Conservation (phyloP, 2,888 invertebrate species). For the Empis livida region DNA sequence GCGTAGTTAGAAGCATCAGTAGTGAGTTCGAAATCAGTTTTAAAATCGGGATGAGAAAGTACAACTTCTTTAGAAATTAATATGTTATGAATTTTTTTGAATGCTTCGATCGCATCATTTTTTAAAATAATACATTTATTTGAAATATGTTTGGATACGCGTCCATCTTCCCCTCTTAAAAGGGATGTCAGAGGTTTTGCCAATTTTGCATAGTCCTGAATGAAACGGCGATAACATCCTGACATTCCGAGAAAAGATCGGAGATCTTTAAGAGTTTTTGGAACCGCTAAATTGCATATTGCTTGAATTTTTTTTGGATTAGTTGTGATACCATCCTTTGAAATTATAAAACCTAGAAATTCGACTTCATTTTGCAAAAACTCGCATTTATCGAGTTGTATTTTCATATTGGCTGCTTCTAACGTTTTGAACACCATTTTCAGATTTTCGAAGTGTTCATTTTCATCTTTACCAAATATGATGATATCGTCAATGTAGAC, state of each 20-base stretch:
- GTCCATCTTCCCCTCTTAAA: constrained; percentile 10
- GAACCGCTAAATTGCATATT: constrained; percentile 12
- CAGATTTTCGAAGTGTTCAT: constrained; percentile 6
- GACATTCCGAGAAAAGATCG: constrained; percentile 12
- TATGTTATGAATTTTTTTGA: constrained; percentile 3
- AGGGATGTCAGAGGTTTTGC: constrained; percentile 13
- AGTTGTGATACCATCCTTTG: constrained; percentile 17
- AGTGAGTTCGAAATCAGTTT: constrained; percentile 4
- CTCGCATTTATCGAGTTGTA: no score
- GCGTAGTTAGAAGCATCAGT: constrained; percentile 6
- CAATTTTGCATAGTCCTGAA: constrained; percentile 12
- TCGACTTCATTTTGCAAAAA: no score
- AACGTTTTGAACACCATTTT: constrained; percentile 7
- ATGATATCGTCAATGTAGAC: constrained; percentile 13
- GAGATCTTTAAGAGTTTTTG: constrained; percentile 12
- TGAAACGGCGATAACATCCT: constrained; percentile 15
- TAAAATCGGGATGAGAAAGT: constrained; percentile 1
- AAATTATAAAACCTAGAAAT: constrained; percentile 20
- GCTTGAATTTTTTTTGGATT: constrained; percentile 15
- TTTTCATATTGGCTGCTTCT: constrained; percentile 10
- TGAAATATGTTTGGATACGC: constrained; percentile 6
- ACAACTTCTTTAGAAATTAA: constrained; percentile 1
- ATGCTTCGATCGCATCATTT: background rate
- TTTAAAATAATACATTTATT: background rate
- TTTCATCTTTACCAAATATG: constrained; percentile 10